Conservation (phyloP, 2,888 invertebrate species). For the Podabrus alpinus region DNA sequence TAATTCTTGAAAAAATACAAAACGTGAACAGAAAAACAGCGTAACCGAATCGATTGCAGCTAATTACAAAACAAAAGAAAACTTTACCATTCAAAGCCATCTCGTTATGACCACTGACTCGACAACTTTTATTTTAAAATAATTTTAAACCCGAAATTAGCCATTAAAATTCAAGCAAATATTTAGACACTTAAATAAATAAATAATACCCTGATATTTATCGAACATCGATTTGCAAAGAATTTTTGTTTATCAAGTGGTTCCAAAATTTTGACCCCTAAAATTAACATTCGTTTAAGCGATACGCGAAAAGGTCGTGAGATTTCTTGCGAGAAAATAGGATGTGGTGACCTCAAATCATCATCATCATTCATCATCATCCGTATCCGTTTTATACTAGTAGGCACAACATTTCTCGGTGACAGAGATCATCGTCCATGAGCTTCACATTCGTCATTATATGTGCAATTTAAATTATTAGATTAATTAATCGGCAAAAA, state of each 20-base stretch:
- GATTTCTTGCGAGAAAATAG: constrained; percentile 16
- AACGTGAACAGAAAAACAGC: background rate
- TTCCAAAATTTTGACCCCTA: background rate
- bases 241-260: background rate
- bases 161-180: constrained; percentile 40
- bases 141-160: constrained; percentile 35
- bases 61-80: constrained; percentile 37
- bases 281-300: background rate
- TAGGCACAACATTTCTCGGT: constrained; percentile 9
- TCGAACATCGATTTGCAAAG: background rate
- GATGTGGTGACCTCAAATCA: constrained; percentile 21
- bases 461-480: constrained; percentile 13
- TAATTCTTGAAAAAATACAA: background rate
- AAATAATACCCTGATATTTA: constrained; percentile 13
- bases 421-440: constrained; percentile 23
- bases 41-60: constrained; percentile 26
- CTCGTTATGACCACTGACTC: constrained; percentile 46
- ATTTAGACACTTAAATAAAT: constrained; percentile 42
- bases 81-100: constrained; percentile 36
- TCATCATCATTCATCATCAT: constrained; percentile 10
- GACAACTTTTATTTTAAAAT: constrained; percentile 33
- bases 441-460: constrained; percentile 27
- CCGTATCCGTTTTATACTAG: constrained; percentile 14
- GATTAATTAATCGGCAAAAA: constrained; percentile 24
- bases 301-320: constrained; percentile 19